Conservation (phyloP, 1,140 invertebrate species). For the Argopecten irradians region DNA sequence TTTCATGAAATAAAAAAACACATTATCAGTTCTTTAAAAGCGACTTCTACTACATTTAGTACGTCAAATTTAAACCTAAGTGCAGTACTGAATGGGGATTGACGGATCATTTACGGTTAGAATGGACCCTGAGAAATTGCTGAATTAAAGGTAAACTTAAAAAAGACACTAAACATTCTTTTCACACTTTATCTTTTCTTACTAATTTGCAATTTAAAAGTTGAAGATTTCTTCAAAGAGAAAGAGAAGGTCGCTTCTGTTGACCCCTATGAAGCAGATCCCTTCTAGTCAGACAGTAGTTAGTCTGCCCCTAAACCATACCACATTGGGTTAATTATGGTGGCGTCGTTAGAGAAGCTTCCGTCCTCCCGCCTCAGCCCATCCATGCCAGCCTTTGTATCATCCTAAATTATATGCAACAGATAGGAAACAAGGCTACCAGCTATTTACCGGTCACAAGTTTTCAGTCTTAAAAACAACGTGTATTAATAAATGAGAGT, state of each 20-base stretch:
- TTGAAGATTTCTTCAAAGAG: slow-evolving; percentile 11
- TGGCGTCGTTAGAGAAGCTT: background rate
- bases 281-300: slow-evolving; percentile 21
- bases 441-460: background rate
- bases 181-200: slow-evolving; percentile 23
- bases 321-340: slow-evolving; percentile 17
- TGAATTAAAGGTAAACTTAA: slow-evolving; percentile 18
- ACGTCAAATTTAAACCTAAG: background rate
- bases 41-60: background rate
- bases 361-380: slow-evolving; percentile 17
- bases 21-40: background rate
- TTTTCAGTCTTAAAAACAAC: background rate
- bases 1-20: background rate
- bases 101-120: background rate
- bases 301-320: background rate
- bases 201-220: slow-evolving; percentile 23
- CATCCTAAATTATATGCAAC: slow-evolving; percentile 14
- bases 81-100: background rate
- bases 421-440: slow-evolving; percentile 4
- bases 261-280: slow-evolving; percentile 7
- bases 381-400: slow-evolving; percentile 13
- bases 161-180: slow-evolving; percentile 2
- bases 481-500: background rate
- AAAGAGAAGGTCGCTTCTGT: background rate
- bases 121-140: background rate